Percentiles rank a stretch among this genome's conserved stretches.
These are phyloP conservation scores for Toxotes jaculatrix DNA, from an alignment of 2,113 vertebrate species.

Conservation along the genomic window DNA sequence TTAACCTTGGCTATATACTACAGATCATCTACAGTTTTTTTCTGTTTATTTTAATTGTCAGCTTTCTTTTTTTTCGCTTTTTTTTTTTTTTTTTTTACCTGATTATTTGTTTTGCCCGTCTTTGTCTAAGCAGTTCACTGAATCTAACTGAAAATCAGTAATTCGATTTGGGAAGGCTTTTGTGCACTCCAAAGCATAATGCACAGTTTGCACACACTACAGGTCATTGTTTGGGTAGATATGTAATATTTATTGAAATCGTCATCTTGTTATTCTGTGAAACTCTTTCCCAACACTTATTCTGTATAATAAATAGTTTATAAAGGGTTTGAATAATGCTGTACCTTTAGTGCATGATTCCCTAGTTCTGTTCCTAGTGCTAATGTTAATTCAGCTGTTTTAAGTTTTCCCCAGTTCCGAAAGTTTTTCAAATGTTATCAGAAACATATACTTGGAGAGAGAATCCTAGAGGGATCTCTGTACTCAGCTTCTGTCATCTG, in stretches of 20 bases:
- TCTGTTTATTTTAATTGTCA: slow-evolving; percentile 13
- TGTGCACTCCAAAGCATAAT: not conserved
- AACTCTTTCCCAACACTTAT: not conserved
- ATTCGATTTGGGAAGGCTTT: not conserved
- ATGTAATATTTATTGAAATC: not conserved
- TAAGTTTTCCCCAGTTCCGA: not conserved
- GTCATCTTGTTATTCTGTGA: not conserved
- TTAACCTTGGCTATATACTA: slow-evolving; percentile 32
- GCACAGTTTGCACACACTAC: not conserved
- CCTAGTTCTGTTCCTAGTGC: not conserved
- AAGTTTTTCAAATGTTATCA: slow-evolving; percentile 5
- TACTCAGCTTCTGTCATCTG: slow-evolving; percentile 12
- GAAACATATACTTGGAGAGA: slow-evolving; percentile 16
- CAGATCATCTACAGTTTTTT: slow-evolving; percentile 10
- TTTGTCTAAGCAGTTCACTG: not conserved
- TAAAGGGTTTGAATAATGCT: not conserved
- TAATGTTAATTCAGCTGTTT: not conserved
- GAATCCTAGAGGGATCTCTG: slow-evolving; percentile 16
- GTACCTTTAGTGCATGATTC: not conserved
- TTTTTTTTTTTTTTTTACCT: not conserved
- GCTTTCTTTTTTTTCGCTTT: not conserved
- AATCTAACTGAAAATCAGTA: not conserved
- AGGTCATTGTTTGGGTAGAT: not conserved
- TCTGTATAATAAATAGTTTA: slow-evolving; percentile 21
- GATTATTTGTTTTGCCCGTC: not conserved